These are phyloP conservation scores for Archips xylosteana DNA, from an alignment of 2,888 invertebrate genomes.

Conservation along the genomic window DNA sequence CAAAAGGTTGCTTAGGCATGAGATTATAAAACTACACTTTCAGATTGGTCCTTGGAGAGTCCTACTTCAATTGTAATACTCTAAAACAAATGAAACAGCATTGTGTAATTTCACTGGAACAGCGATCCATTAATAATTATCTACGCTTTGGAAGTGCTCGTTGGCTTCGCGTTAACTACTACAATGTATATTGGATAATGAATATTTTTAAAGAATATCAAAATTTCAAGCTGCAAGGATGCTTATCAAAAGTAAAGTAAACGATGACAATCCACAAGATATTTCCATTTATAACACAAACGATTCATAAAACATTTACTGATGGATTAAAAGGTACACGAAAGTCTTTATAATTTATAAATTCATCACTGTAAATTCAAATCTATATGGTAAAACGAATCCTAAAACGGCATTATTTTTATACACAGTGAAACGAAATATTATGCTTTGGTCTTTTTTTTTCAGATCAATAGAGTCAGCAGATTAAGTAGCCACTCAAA, in stretches of 20 bases:
- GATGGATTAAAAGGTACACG: neutral
- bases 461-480: conserved; percentile 23
- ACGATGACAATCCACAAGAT: neutral
- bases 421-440: neutral
- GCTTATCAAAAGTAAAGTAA: neutral
- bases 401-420: neutral
- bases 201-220: neutral
- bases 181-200: neutral
- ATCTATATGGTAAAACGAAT: neutral
- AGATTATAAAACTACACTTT: neutral
- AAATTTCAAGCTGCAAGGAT: neutral
- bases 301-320: too few relatives aligned
- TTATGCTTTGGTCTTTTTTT: conserved; percentile 12
- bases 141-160: neutral
- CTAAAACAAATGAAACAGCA: neutral
- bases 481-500: conserved; percentile 27
- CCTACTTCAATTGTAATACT: neutral
- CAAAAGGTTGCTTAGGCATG: neutral
- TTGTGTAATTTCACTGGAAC: neutral
- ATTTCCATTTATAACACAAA: neutral
- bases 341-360: neutral
- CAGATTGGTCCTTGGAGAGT: neutral
- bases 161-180: neutral
- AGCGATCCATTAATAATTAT: neutral
- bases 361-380: neutral